Conservation (phyloP, 2,797 vertebrate genomes). For the Clarias laeviceps region DNA sequence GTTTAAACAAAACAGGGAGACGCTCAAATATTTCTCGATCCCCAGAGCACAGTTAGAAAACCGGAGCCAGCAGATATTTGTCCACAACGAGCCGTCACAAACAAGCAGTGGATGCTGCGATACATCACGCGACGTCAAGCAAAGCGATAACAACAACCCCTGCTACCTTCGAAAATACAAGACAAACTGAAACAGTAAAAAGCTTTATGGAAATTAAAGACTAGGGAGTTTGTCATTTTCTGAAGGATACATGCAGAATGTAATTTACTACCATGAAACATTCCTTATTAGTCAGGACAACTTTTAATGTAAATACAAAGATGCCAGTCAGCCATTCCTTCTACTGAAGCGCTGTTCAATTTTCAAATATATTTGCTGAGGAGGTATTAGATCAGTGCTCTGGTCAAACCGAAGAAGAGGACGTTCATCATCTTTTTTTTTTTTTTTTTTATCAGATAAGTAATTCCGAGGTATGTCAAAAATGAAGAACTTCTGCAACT, state of each 20-base stretch:
- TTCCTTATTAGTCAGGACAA: neutral
- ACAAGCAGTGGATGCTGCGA: conserved; percentile 34
- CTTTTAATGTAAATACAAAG: neutral
- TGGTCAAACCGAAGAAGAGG: no score
- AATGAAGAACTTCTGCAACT: no score
- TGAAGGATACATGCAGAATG: neutral
- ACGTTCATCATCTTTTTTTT: no score
- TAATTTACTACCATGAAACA: neutral
- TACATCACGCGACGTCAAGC: conserved; percentile 8
- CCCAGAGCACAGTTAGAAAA: conserved; percentile 33
- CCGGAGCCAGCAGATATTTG: conserved; percentile 32
- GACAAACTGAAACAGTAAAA: neutral
- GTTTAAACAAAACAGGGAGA: conserved; percentile 54
- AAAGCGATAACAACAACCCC: neutral
- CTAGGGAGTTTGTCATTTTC: neutral
- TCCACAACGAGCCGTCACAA: conserved; percentile 40
- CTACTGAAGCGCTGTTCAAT: neutral
- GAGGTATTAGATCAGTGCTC: no score
- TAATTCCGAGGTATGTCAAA: no score
- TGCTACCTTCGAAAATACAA: neutral
- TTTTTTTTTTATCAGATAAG: no score
- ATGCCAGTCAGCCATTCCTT: neutral
- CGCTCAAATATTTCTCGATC: conserved; percentile 35
- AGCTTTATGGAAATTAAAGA: neutral
- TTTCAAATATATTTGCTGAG: neutral